phyloP scores from a whole-genome alignment of 2,888 invertebrate species.

The Seladonia tumulorum region DNA sequence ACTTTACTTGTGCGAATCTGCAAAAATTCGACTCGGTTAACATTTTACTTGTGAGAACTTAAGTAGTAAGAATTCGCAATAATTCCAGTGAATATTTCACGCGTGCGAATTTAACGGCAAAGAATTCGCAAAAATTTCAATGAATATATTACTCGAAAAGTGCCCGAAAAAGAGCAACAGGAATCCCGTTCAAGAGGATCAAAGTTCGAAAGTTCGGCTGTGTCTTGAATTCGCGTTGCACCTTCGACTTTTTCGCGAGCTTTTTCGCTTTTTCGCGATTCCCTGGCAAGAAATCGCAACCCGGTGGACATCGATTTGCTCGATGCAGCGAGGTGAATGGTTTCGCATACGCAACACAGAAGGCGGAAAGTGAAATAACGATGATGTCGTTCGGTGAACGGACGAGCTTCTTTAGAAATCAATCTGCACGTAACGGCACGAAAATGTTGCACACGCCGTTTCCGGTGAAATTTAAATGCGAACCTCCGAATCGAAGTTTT shows the following conservation, averaged over 20 bases:
- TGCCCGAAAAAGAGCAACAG: too few relatives aligned
- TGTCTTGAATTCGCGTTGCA: too few relatives aligned
- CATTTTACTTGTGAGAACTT: too few relatives aligned
- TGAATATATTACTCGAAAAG: too few relatives aligned
- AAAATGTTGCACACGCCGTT: conserved; percentile 26
- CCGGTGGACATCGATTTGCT: conserved; percentile 24
- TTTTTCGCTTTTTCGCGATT: conserved; percentile 30
- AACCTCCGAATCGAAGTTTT: conserved; percentile 11
- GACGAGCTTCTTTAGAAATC: conserved; percentile 35
- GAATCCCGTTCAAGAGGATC: too few relatives aligned
- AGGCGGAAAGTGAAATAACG: conserved; percentile 26
- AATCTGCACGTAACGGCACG: conserved; percentile 28
- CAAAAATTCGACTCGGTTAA: too few relatives aligned
- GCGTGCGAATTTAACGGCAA: too few relatives aligned
- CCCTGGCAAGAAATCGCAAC: not conserved
- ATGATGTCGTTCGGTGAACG: conserved; percentile 15
- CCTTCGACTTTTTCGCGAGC: not conserved
- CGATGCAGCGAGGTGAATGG: conserved; percentile 22
- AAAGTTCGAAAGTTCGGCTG: too few relatives aligned
- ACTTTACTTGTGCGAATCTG: too few relatives aligned
- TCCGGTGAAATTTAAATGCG: conserved; percentile 55
- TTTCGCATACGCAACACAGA: conserved; percentile 13
- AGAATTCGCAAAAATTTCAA: too few relatives aligned
- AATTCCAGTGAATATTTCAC: too few relatives aligned
- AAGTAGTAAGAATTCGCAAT: too few relatives aligned